phyloP scores from a whole-genome alignment of 2,797 vertebrate species.

The Podargus strigoides region DNA sequence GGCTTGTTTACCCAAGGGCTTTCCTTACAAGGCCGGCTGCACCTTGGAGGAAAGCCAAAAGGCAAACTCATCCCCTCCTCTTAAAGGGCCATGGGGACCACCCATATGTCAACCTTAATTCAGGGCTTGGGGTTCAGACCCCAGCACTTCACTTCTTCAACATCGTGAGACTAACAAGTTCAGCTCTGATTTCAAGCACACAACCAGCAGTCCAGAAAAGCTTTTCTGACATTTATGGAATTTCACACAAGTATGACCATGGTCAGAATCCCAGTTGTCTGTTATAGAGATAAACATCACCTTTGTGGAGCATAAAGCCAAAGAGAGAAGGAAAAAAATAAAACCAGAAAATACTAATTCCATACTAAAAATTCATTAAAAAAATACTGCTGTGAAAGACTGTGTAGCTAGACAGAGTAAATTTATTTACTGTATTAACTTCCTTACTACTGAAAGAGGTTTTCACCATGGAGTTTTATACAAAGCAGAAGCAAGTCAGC shows the following conservation, averaged over 20 bases:
- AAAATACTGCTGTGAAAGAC: constrained; percentile 47
- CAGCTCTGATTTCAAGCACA: not conserved
- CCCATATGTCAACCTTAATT: no score
- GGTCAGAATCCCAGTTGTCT: not conserved
- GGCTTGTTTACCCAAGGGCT: no score
- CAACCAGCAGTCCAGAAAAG: not conserved
- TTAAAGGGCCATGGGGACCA: no score
- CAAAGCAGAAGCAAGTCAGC: not conserved
- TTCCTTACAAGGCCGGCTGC: no score
- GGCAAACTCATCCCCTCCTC: no score
- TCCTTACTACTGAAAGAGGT: constrained; percentile 32
- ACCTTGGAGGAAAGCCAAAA: no score
- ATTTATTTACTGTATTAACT: constrained; percentile 65
- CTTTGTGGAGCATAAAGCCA: not conserved
- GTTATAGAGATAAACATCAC: not conserved
- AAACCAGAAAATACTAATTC: constrained; percentile 55
- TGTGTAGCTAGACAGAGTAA: constrained; percentile 55
- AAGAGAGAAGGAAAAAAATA: not conserved
- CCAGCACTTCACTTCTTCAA: no score
- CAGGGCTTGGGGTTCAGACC: no score
- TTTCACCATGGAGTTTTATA: constrained; percentile 9
- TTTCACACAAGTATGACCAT: not conserved
- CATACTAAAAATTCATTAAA: constrained; percentile 63
- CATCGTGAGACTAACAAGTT: not conserved
- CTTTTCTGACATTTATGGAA: not conserved